Evolutionary conservation across 2,113 vertebrate genomes (phyloP), one percentile per base, ranked within the genome.

Genomic region (Acinonyx jubatus): DNA sequence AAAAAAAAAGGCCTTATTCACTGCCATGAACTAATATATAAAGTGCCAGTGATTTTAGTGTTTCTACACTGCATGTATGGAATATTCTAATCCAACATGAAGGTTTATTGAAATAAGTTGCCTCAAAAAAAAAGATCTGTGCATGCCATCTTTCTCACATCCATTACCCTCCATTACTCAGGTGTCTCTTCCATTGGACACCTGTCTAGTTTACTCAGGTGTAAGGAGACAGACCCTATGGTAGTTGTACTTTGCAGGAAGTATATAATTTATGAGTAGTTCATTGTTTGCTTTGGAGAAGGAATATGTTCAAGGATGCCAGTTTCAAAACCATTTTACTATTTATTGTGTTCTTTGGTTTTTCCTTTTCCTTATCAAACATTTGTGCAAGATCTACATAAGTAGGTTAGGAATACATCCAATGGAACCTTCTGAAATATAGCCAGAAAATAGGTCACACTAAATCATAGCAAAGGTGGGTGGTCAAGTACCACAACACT

Each of bases 301-400:
- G 76, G 33, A 45, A 76, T 27, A 48, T 38, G 38, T 57, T 57
- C 45, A 86, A 82, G 45, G 18, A n/a, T 68, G 63, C 52, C 14
- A 81, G 14, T 68, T 74, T 92, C 48, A 86, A 92, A 94, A 36
- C 29, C 45, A 90, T 57, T 55, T 95, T 91, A 84, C 45, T 52
- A 79, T 33, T 76, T 73, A 76, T 23, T 89, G 45, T 71, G 48
- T 73, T 91, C 25, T 84, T 61, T 63, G 45, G 41, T 78, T 78
- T 74, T 48, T 31, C 31, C 9, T 88, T 81, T 80, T 68, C 71
- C 66, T 79, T 89, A 71, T 61, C 29, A 90, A 85, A 85, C 9
- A 63, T 89, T 73, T 69, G 5, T 86, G 9, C 25, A 84, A 80
- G 6, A 92, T 50, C 57, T 71, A 89, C 45, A 52, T 63, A 69